Conservation (phyloP, 2,113 vertebrate genomes). For the Probosciger aterrimus region DNA sequence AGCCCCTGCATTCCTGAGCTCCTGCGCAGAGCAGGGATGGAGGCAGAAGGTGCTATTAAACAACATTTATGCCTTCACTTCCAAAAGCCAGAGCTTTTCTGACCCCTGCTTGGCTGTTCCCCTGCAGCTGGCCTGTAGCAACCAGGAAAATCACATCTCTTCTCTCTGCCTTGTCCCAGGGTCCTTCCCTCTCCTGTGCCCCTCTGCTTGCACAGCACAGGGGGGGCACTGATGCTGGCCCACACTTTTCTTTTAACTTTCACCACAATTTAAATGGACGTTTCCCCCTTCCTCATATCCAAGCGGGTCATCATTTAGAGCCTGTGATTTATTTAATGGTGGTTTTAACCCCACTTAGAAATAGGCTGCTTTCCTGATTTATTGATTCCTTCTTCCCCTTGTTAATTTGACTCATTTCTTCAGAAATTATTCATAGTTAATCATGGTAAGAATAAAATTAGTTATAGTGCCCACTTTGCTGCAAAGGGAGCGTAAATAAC, state of each 20-base stretch:
- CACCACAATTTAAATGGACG: slow-evolving; percentile 30
- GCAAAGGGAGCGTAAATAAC: slow-evolving; percentile 77
- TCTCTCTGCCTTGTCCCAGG: background rate
- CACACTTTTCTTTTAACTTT: background rate
- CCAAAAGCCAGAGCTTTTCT: background rate
- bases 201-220: background rate
- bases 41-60: slow-evolving; percentile 27
- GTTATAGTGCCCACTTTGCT: slow-evolving; percentile 73
- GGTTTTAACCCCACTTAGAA: slow-evolving; percentile 81
- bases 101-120: background rate
- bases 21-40: background rate
- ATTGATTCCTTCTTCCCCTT: slow-evolving; percentile 75
- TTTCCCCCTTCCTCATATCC: background rate
- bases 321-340: slow-evolving; percentile 75
- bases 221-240: background rate
- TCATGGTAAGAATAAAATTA: slow-evolving; percentile 78
- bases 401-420: slow-evolving; percentile 80
- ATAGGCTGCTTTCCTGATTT: slow-evolving; percentile 74
- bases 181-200: background rate
- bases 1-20: slow-evolving; percentile 4
- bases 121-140: background rate
- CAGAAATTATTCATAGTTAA: slow-evolving; percentile 80
- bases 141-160: background rate
- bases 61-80: background rate
- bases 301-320: slow-evolving; percentile 32